These are phyloP conservation scores for Troilus luridus DNA, from an alignment of 2,888 invertebrate species.

Conservation along the genomic window DNA sequence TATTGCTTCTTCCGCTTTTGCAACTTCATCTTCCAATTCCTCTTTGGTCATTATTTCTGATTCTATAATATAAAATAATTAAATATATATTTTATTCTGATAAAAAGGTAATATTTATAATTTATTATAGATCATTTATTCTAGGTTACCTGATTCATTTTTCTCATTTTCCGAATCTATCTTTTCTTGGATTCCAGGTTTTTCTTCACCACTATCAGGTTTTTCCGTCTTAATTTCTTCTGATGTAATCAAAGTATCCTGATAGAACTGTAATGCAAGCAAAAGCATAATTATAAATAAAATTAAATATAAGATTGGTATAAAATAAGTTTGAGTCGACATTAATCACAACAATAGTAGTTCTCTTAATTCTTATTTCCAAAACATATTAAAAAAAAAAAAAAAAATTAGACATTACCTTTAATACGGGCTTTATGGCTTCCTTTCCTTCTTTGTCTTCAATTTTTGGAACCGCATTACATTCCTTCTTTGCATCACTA, in stretches of 20 bases:
- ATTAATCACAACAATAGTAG: neutral
- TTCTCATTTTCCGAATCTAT: conserved; percentile 65
- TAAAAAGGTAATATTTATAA: neutral
- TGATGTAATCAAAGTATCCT: conserved; percentile 87
- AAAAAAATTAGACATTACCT: conserved; percentile 67
- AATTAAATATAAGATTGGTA: neutral
- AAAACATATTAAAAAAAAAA: neutral
- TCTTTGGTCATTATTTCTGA: conserved; percentile 63
- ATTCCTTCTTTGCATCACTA: conserved; percentile 66
- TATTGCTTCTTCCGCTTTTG: conserved; percentile 69
- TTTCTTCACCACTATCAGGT: conserved; percentile 65
- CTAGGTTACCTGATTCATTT: conserved; percentile 49
- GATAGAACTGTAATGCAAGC: conserved; percentile 79
- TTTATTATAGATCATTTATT: neutral
- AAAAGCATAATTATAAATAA: neutral
- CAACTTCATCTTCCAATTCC: conserved; percentile 68
- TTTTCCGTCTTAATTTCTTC: conserved; percentile 69
- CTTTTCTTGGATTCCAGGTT: conserved; percentile 62
- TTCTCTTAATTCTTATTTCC: neutral
- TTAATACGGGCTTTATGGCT: conserved; percentile 71
- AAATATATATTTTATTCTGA: neutral
- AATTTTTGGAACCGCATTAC: conserved; percentile 68
- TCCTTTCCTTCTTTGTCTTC: conserved; percentile 70
- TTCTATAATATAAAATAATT: neutral
- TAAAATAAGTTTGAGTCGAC: neutral